phyloP scores from a whole-genome alignment of 1,140 invertebrate genomes.

The Lordiphosa stackelbergi region DNA sequence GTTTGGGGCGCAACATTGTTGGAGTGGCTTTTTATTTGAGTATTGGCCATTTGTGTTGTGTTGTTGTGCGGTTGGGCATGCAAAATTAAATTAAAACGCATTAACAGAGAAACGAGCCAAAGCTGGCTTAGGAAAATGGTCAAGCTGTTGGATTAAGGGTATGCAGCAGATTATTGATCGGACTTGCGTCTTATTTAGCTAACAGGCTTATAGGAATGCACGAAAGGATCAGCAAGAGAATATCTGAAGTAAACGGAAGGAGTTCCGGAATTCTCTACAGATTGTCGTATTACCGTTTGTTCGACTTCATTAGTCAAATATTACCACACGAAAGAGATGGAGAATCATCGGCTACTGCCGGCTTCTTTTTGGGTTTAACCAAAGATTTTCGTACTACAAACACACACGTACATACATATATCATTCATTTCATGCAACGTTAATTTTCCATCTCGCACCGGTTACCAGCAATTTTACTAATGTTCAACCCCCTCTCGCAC shows the following conservation, averaged over 20 bases:
- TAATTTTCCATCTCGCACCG: slow-evolving; percentile 42
- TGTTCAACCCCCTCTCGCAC: slow-evolving; percentile 41
- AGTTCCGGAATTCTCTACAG: no score
- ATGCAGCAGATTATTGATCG: no score
- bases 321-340: no score
- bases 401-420: slow-evolving; percentile 24
- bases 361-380: no score
- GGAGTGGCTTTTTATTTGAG: slow-evolving; percentile 54
- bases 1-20: slow-evolving; percentile 50
- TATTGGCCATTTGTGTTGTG: slow-evolving; percentile 52
- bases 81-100: slow-evolving; percentile 74
- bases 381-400: no score
- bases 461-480: slow-evolving; percentile 60
- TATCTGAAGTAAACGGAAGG: no score
- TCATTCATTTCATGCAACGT: slow-evolving; percentile 58
- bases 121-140: slow-evolving; percentile 16
- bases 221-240: no score
- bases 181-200: no score
- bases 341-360: no score
- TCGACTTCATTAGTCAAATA: no score
- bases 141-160: not conserved
- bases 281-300: no score
- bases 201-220: no score
- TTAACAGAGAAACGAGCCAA: slow-evolving; percentile 41
- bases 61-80: slow-evolving; percentile 54